Percentiles rank a stretch among this genome's conserved stretches.
phyloP scores from a whole-genome alignment of 2,888 invertebrate genomes.

The Pelosia muscerda region DNA sequence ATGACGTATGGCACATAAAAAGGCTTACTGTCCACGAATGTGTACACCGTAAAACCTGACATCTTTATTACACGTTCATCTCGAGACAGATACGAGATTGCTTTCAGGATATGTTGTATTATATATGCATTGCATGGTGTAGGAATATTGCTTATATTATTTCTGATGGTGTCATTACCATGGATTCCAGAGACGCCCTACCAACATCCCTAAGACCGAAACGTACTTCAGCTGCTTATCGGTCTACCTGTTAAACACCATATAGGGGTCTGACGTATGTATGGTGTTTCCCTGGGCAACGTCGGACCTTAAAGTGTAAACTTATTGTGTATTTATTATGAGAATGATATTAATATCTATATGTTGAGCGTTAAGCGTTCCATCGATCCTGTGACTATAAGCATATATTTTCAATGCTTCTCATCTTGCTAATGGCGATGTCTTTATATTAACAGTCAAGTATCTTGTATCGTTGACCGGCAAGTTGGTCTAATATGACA shows the following conservation, averaged over 20 bases:
- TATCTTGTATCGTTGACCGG: neutral
- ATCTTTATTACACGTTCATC: slow-evolving; percentile 22
- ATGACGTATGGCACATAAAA: slow-evolving; percentile 10
- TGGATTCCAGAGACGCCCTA: no score
- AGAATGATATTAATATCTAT: no score
- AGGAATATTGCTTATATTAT: neutral
- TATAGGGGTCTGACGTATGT: no score
- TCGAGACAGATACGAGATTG: slow-evolving; percentile 7
- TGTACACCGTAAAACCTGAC: slow-evolving; percentile 17
- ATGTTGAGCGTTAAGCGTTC: neutral
- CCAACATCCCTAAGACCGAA: no score
- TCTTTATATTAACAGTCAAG: neutral
- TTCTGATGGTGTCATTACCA: no score
- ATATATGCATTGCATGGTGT: slow-evolving; percentile 3
- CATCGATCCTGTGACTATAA: neutral
- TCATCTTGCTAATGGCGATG: neutral
- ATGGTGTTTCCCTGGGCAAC: no score
- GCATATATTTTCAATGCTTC: neutral
- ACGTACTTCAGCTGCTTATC: no score
- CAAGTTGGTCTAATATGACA: no score
- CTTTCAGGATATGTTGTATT: slow-evolving; percentile 12
- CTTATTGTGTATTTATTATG: no score
- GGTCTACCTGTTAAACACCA: no score
- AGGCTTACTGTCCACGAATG: neutral
- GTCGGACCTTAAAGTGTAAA: no score